Percentiles rank a stretch among this genome's conserved stretches.
Conservation (phyloP, 2,888 invertebrate species). For the Pollenia angustigena region DNA sequence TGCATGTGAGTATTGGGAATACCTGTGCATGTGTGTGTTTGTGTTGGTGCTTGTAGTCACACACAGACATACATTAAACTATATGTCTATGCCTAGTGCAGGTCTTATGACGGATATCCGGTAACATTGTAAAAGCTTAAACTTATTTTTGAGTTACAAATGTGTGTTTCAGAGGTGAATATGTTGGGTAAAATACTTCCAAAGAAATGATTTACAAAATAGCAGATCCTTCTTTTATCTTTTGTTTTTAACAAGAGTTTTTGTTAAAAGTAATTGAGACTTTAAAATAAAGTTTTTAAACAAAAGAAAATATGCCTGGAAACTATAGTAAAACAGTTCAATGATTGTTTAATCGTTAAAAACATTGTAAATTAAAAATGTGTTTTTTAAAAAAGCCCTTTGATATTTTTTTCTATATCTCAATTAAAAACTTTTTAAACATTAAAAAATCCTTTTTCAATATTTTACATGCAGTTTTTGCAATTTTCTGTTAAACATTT, state of each 20-base stretch:
- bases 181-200: background rate
- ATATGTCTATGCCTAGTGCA: constrained; percentile 30
- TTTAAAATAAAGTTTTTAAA: too few relatives aligned
- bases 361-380: too few relatives aligned
- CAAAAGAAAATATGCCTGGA: too few relatives aligned
- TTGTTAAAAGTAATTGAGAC: too few relatives aligned
- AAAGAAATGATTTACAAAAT: background rate
- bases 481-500: background rate
- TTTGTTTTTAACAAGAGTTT: too few relatives aligned
- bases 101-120: constrained; percentile 66
- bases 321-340: too few relatives aligned
- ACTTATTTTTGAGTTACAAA: background rate
- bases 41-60: background rate
- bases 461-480: background rate
- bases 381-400: too few relatives aligned
- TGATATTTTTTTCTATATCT: background rate
- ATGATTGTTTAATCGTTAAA: too few relatives aligned
- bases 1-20: background rate
- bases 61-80: background rate
- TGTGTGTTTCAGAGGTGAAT: background rate
- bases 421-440: background rate
- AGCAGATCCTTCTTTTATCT: too few relatives aligned
- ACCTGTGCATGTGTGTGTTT: background rate
- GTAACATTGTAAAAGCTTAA: constrained; percentile 37
- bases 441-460: background rate